phyloP scores from a whole-genome alignment of 2,888 invertebrate genomes.

The Pegoplata infirma region DNA sequence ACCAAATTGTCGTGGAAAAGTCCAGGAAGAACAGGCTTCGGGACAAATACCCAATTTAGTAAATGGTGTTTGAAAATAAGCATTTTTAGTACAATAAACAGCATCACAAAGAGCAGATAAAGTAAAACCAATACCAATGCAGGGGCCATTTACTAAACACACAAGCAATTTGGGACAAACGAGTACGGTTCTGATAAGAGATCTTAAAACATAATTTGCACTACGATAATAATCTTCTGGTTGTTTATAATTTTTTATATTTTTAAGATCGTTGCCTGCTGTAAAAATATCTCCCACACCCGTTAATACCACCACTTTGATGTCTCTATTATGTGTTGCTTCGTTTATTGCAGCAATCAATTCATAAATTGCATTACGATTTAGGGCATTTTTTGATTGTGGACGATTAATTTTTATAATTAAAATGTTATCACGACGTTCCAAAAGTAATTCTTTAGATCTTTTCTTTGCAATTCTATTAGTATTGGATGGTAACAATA shows the following conservation, averaged over 20 bases:
- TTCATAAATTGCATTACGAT: constrained; percentile 83
- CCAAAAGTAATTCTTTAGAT: constrained; percentile 65
- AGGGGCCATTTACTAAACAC: constrained; percentile 94
- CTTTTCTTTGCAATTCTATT: neutral
- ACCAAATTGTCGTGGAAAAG: constrained; percentile 91
- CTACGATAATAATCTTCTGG: constrained; percentile 47
- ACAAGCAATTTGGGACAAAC: constrained; percentile 92
- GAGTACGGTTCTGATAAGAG: constrained; percentile 87
- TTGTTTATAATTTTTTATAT: constrained; percentile 60
- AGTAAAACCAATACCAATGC: constrained; percentile 89
- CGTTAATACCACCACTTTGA: constrained; percentile 88
- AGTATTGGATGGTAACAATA: too few species aligned
- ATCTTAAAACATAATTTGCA: constrained; percentile 76
- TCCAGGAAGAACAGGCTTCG: constrained; percentile 92
- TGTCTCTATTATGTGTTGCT: constrained; percentile 83
- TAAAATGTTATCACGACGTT: constrained; percentile 79
- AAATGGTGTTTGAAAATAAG: constrained; percentile 95
- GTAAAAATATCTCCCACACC: constrained; percentile 69
- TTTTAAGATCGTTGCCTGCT: constrained; percentile 68
- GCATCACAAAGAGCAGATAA: constrained; percentile 91
- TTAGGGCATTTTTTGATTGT: constrained; percentile 88
- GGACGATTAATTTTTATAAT: constrained; percentile 87
- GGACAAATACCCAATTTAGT: constrained; percentile 88
- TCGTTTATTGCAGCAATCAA: constrained; percentile 83
- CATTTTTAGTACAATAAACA: constrained; percentile 89